A percentile compares a stretch with the other conserved stretches of the same genome.
Conservation (phyloP, 2,888 invertebrate species). For the Acleris holmiana region DNA sequence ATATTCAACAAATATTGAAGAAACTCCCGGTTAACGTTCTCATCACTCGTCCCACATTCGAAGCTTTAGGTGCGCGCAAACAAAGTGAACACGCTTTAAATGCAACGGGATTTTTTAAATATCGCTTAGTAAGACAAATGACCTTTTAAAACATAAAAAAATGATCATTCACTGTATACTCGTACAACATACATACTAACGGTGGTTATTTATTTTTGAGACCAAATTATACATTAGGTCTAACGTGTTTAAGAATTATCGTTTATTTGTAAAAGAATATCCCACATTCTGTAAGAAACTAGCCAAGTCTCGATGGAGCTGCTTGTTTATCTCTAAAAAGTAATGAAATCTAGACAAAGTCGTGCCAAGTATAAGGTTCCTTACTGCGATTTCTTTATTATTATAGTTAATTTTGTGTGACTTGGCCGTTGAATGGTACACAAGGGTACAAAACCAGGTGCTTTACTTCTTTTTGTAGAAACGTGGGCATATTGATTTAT, state of each 20-base stretch:
- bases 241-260: not conserved
- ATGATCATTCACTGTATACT: constrained; percentile 14
- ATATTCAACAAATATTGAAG: not conserved
- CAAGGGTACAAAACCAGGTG: too few relatives aligned
- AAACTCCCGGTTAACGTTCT: constrained; percentile 1
- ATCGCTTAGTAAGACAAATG: constrained; percentile 31
- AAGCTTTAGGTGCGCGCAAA: constrained; percentile 30
- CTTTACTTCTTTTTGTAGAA: too few relatives aligned
- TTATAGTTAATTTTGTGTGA: too few relatives aligned
- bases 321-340: too few relatives aligned
- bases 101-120: constrained; percentile 35
- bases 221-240: not conserved
- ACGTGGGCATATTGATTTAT: too few relatives aligned
- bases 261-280: too few relatives aligned
- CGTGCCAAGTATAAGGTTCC: too few relatives aligned
- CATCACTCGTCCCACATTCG: constrained; percentile 20
- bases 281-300: too few relatives aligned
- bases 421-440: too few relatives aligned
- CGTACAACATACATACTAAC: constrained; percentile 21
- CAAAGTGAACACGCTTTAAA: constrained; percentile 32
- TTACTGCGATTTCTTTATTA: too few relatives aligned
- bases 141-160: constrained; percentile 29
- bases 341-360: too few relatives aligned
- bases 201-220: constrained; percentile 10
- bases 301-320: too few relatives aligned